Conservation (phyloP, 2,113 vertebrate species). For the Anas platyrhynchos region DNA sequence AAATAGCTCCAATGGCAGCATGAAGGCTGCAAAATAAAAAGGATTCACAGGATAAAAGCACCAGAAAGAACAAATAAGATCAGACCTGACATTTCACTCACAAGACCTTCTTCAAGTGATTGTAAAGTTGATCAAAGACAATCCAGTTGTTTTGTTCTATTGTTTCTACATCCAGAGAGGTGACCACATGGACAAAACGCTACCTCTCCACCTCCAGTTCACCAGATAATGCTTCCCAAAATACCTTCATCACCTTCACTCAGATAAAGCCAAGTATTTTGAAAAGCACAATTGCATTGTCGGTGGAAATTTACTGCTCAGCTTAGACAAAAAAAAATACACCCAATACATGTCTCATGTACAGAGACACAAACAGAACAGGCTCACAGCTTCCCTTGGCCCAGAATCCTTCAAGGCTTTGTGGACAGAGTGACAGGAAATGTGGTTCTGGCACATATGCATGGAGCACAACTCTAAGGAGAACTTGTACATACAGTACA, state of each 20-base stretch:
- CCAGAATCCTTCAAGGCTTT: neutral
- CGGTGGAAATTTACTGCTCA: neutral
- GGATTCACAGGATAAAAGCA: constrained; percentile 13
- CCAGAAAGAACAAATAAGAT: neutral
- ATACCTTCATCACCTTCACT: neutral
- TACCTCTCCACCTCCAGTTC: neutral
- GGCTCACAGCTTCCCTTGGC: neutral
- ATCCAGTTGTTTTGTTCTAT: neutral
- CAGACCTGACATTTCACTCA: neutral
- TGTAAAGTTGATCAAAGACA: constrained; percentile 1
- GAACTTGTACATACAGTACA: neutral
- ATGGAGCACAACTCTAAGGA: neutral
- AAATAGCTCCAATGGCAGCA: neutral
- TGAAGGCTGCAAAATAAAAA: constrained; percentile 31
- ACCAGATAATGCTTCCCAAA: neutral
- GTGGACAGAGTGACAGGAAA: neutral
- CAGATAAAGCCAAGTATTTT: neutral
- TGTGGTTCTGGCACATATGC: neutral
- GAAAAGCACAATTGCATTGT: neutral
- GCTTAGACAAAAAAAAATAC: neutral
- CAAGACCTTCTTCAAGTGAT: neutral
- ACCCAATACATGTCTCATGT: neutral
- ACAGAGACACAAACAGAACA: neutral
- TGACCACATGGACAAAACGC: neutral
- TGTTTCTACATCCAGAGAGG: neutral